phyloP scores from a whole-genome alignment of 2,113 vertebrate genomes.

The Coreoperca whiteheadi region DNA sequence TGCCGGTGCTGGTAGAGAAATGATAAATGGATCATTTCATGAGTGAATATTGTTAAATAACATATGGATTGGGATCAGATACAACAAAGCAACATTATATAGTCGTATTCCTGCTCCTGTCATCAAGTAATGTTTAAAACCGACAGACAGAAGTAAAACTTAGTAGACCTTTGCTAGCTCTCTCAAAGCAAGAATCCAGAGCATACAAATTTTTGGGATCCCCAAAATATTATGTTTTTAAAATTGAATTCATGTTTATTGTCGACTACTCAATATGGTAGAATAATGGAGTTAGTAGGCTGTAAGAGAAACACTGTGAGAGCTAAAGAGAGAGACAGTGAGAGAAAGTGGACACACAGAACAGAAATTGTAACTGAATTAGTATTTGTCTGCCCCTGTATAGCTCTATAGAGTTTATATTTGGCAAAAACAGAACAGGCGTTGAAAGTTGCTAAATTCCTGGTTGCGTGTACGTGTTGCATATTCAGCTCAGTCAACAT shows the following conservation, averaged over 20 bases:
- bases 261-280: neutral
- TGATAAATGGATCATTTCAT: neutral
- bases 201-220: neutral
- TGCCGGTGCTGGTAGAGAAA: neutral
- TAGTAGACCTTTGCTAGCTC: neutral
- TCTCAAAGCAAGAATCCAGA: neutral
- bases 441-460: neutral
- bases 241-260: neutral
- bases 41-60: constrained; percentile 2
- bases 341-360: neutral
- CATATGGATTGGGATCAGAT: neutral
- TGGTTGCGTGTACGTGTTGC: neutral
- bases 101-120: neutral
- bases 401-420: neutral
- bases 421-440: too few relatives aligned
- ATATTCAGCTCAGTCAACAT: neutral
- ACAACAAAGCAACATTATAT: neutral
- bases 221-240: neutral
- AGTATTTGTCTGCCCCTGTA: too few relatives aligned
- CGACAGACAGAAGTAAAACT: neutral
- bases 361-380: neutral
- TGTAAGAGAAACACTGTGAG: neutral
- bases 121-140: neutral
- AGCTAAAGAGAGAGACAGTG: neutral
- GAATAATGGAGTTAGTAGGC: neutral